These are phyloP conservation scores for Aix galericulata DNA, from an alignment of 2,113 vertebrate species.

Conservation along the genomic window DNA sequence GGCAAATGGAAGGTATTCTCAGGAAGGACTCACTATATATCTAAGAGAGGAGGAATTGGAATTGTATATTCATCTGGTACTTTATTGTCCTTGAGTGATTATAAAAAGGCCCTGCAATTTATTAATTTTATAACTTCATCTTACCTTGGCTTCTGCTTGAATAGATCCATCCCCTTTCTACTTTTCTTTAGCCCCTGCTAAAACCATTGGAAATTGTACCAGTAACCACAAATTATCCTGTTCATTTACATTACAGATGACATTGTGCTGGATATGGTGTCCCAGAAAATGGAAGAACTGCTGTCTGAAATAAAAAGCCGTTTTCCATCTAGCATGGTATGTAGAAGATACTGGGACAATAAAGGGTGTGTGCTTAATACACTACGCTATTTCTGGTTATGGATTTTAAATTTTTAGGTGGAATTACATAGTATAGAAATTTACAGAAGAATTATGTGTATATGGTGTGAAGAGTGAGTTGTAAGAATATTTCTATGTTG, in stretches of 20 bases:
- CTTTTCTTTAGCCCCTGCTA: background rate
- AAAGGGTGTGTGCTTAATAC: background rate
- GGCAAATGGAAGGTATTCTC: background rate
- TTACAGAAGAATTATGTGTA: background rate
- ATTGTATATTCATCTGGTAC: background rate
- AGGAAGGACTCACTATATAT: background rate
- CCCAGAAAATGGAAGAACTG: conserved; percentile 38
- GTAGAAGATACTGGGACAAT: background rate
- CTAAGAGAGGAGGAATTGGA: background rate
- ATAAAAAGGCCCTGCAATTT: background rate
- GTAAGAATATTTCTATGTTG: background rate
- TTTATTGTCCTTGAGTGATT: background rate
- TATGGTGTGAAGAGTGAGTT: background rate
- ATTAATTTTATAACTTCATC: background rate
- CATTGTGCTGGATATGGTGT: conserved; percentile 52
- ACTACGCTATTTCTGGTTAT: background rate
- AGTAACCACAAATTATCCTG: background rate
- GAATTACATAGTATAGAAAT: background rate
- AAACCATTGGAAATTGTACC: background rate
- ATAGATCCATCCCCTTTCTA: background rate
- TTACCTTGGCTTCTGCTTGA: background rate
- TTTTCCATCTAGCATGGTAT: conserved; percentile 73
- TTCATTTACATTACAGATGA: conserved; percentile 58
- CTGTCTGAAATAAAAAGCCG: conserved; percentile 60
- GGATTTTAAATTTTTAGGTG: background rate